These are phyloP conservation scores for Oceanodroma leucorhoa DNA, from an alignment of 2,797 vertebrate species.

Conservation along the genomic window DNA sequence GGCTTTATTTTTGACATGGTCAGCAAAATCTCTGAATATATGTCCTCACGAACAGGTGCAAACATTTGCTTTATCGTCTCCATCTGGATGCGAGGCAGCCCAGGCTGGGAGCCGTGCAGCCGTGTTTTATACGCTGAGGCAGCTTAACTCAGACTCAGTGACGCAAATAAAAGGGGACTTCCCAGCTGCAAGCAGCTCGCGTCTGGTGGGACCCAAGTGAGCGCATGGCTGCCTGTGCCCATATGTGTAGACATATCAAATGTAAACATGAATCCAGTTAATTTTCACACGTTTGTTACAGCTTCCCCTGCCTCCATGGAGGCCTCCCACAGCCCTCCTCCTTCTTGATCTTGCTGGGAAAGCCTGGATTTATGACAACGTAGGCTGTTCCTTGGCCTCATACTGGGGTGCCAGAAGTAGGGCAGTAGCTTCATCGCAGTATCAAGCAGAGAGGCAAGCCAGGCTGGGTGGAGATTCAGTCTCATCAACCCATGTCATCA, in stretches of 20 bases:
- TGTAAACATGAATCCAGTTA: constrained; percentile 6
- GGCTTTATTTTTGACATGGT: background rate
- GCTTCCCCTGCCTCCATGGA: background rate
- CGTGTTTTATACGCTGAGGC: background rate
- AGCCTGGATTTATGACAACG: background rate
- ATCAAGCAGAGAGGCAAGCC: background rate
- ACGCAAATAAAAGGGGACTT: background rate
- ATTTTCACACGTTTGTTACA: constrained; percentile 42
- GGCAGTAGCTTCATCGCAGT: background rate
- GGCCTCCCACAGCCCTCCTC: background rate
- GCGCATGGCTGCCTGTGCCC: background rate
- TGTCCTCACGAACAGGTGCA: background rate
- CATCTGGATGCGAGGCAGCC: background rate
- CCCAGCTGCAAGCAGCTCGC: background rate
- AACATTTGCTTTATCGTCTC: background rate
- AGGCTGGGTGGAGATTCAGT: background rate
- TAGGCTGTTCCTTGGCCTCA: background rate
- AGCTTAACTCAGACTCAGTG: accelerated
- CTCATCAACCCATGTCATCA: background rate
- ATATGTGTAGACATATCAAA: background rate
- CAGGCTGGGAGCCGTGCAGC: background rate
- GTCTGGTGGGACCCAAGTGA: background rate
- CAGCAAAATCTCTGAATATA: background rate
- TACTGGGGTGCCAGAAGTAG: background rate
- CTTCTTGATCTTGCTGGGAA: constrained; percentile 18